Base-by-base conservation (phyloP, 2,113 vertebrate species). In the Limanda limanda region DNA sequence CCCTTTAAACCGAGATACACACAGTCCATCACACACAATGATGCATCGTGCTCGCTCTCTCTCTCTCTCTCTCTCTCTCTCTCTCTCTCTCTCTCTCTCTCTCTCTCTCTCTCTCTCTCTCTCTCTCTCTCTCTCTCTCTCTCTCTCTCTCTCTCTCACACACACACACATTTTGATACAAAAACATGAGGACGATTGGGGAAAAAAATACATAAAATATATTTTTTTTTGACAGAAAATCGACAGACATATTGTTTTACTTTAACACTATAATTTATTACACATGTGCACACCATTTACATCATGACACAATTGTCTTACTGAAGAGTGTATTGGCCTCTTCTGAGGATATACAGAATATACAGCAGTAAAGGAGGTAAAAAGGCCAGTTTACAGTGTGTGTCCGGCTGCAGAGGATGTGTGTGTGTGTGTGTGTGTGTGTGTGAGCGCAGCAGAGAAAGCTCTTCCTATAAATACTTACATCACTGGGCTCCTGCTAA, bases 1-100 rank as follows among this genome's bases (percentile, higher is more conserved):
- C 93, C 92, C 93, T 90, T 85, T 86, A 66, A 75, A 68, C 88
- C 63, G 79, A 89, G 71, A 88, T 73, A 89, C 87, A 84, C 79
- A 75, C 78, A 65, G 35, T 21, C 47, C 37, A 24, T 63, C 82
- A 76, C 70, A 73, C 71, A 84, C 74, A 58, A 27, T 51, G 40
- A 27, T 18, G 59, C 76, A 51, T 13, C 48, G 13, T 23, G 63
- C 74, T 17, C 58, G 17, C 23, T 24, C 55, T 55, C 52, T 54
- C 52, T 54, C 52, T 56, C 54, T 56, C 54, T 24, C 54, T 55
- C 54, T 4, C 54, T 56, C 54, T 24, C 11, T 13, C 9, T 56
- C 23, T 56, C 51, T 52, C 51, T 52, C 54, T 24, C 54, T 54
- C 51, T 54, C 51, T 54, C 51, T 55, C 52, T 55, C 52, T 23